A percentile compares a stretch with the other conserved stretches of the same genome.
Evolutionary conservation across 2,888 invertebrate species (phyloP).

Genomic region (Diloba caeruleocephala): DNA sequence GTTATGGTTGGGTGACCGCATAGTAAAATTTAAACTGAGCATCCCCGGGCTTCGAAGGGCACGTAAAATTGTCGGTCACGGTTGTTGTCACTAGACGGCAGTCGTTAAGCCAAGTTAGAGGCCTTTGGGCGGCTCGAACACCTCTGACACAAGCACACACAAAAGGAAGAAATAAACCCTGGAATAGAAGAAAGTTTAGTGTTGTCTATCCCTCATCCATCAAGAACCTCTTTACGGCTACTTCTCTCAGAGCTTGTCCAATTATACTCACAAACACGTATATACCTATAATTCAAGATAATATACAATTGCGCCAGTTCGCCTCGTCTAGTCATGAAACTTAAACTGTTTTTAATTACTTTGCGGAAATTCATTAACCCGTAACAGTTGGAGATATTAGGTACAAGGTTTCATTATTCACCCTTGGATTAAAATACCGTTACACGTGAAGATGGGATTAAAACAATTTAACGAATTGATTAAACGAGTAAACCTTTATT

Average conservation of each 20-base stretch:
- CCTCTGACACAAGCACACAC: no score
- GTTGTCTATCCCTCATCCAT: conserved; percentile 19
- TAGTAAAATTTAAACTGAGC: no score
- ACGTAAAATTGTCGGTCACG: no score
- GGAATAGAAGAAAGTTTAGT: conserved; percentile 8
- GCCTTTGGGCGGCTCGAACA: no score
- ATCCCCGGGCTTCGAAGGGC: no score
- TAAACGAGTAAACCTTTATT: no score
- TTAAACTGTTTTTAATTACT: conserved; percentile 44
- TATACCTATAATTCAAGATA: conserved; percentile 12
- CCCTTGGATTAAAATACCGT: conserved; percentile 13
- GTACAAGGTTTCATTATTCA: conserved; percentile 25
- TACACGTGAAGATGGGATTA: background rate
- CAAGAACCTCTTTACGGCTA: conserved; percentile 13
- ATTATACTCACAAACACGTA: conserved; percentile 13
- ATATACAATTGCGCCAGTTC: conserved; percentile 22
- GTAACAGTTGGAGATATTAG: conserved; percentile 28
- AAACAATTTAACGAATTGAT: background rate
- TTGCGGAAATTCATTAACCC: conserved; percentile 37
- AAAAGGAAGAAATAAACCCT: no score
- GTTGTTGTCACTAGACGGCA: no score
- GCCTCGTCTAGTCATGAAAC: conserved; percentile 12
- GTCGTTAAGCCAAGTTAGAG: no score
- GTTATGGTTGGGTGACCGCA: no score
- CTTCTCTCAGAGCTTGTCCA: conserved; percentile 5